Evolutionary conservation across 2,797 vertebrate species (phyloP).

Genomic region (Pristis pectinata): DNA sequence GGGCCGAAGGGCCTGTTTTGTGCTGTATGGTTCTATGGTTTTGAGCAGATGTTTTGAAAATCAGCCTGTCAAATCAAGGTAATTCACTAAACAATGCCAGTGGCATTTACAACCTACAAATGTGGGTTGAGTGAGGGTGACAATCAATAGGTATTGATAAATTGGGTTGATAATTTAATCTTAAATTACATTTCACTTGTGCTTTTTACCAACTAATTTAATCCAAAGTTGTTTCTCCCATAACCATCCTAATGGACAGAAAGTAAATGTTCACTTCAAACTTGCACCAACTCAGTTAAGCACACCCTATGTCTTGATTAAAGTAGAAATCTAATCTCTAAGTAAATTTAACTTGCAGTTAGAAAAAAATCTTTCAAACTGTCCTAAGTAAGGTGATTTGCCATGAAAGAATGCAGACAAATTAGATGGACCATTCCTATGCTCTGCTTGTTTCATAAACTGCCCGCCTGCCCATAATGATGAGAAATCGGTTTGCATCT

Average conservation of each 20-base stretch:
- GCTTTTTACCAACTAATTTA: background rate
- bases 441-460: too few relatives aligned
- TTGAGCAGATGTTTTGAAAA: background rate
- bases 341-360: too few relatives aligned
- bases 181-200: background rate
- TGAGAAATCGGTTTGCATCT: too few relatives aligned
- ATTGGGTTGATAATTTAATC: background rate
- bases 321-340: background rate
- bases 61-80: background rate
- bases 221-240: background rate
- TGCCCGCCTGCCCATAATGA: too few relatives aligned
- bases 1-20: too few relatives aligned
- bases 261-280: background rate
- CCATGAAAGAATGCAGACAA: too few relatives aligned
- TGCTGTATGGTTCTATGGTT: too few relatives aligned
- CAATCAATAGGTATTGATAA: background rate
- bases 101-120: background rate
- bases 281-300: background rate
- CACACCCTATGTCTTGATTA: background rate
- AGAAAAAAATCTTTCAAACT: too few relatives aligned
- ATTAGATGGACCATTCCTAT: too few relatives aligned
- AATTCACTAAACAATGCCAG: background rate
- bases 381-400: too few relatives aligned
- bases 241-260: background rate
- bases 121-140: background rate